Percentiles rank a stretch among this genome's conserved stretches.
Conservation (phyloP, 2,113 vertebrate genomes). For the Callithrix jacchus region DNA sequence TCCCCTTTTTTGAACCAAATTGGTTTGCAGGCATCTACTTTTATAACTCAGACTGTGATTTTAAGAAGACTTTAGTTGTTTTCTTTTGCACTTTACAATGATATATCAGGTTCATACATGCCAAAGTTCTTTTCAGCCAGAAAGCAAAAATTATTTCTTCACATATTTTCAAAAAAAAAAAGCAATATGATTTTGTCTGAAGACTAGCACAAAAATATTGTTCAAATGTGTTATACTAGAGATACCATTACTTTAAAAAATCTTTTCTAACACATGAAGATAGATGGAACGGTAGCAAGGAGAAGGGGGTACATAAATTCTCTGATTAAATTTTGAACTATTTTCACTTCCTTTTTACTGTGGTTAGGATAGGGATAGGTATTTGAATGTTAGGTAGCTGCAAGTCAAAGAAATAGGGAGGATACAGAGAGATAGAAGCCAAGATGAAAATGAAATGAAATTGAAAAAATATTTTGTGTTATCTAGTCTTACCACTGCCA, state of each 20-base stretch:
- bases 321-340: background rate
- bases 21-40: background rate
- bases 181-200: background rate
- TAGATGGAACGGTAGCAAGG: background rate
- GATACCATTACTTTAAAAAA: background rate
- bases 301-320: background rate
- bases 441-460: background rate
- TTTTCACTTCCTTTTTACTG: background rate
- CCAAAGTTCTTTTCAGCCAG: background rate
- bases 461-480: background rate
- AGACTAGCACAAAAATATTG: background rate
- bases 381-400: background rate
- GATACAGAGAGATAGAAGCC: background rate
- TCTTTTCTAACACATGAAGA: background rate
- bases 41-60: slow-evolving; percentile 2
- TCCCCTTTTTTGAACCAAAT: background rate
- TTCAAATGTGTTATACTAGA: background rate
- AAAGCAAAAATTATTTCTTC: background rate
- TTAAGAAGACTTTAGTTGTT: background rate
- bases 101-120: background rate
- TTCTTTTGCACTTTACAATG: background rate
- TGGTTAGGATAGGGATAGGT: background rate
- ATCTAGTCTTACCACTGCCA: background rate
- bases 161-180: background rate
- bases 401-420: background rate